A percentile compares a stretch with the other conserved stretches of the same genome.
phyloP scores from a whole-genome alignment of 2,797 vertebrate genomes.

The Chrysolophus pictus region DNA sequence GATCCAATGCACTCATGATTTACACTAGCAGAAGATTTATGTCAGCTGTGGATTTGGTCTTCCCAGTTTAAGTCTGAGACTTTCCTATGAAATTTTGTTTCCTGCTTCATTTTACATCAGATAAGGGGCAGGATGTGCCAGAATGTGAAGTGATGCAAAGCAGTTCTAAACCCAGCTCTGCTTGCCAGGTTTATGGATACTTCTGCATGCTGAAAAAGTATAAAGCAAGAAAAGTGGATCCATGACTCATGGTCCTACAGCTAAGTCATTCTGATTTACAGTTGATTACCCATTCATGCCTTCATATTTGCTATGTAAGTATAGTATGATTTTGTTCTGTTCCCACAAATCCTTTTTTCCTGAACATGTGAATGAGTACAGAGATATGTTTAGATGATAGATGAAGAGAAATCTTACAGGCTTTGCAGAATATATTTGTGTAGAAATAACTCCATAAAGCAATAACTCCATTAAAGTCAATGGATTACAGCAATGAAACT shows the following conservation, averaged over 20 bases:
- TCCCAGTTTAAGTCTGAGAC: neutral
- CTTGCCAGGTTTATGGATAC: neutral
- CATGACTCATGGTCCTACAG: neutral
- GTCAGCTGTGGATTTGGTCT: neutral
- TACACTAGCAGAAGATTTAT: neutral
- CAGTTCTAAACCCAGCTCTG: neutral
- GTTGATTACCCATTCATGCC: neutral
- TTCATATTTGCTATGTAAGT: neutral
- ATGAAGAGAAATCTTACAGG: neutral
- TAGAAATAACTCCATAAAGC: neutral
- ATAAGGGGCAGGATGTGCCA: neutral
- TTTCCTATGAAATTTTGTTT: neutral
- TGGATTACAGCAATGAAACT: conserved; percentile 23
- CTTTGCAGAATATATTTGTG: neutral
- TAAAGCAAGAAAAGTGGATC: neutral
- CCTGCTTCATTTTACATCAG: neutral
- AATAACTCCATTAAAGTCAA: conserved; percentile 3
- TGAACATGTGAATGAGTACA: neutral
- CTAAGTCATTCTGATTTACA: conserved; percentile 10
- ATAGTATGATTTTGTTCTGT: neutral
- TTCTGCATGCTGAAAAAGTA: neutral
- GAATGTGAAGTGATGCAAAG: neutral
- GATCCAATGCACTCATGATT: neutral
- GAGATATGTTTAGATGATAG: neutral
- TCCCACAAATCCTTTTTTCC: neutral